These are phyloP conservation scores for Crioceris asparagi DNA, from an alignment of 2,888 invertebrate genomes.

Conservation along the genomic window DNA sequence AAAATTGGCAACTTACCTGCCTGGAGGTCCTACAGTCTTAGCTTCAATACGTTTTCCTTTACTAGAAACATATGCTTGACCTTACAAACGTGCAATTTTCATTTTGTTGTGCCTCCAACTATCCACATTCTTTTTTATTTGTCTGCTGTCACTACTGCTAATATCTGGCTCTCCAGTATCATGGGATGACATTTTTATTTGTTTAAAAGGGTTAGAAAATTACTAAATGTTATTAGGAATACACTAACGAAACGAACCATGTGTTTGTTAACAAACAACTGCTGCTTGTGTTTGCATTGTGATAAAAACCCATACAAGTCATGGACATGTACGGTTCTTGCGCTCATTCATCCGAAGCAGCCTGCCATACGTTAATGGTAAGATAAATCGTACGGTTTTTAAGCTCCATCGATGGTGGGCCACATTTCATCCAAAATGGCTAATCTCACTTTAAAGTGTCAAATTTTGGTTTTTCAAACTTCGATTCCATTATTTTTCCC, in stretches of 20 bases:
- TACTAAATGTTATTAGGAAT: conserved; percentile 5
- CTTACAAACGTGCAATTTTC: conserved; percentile 13
- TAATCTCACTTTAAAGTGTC: conserved; percentile 3
- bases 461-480: no score
- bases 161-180: conserved; percentile 4
- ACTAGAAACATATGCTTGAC: conserved; percentile 13
- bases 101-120: conserved; percentile 14
- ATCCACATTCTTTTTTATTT: conserved; percentile 12
- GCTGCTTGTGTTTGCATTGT: not conserved
- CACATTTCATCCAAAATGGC: conserved; percentile 3
- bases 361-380: not conserved
- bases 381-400: conserved; percentile 3
- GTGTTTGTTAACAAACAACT: conserved; percentile 5
- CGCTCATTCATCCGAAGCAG: not conserved
- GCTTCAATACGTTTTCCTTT: conserved; percentile 12
- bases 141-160: conserved; percentile 10
- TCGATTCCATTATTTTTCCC: no score
- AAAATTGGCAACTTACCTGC: conserved; percentile 11
- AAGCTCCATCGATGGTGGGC: conserved; percentile 1
- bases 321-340: conserved; percentile 4
- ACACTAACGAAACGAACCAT: conserved; percentile 4
- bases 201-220: conserved; percentile 1
- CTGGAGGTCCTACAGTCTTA: conserved; percentile 12
- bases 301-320: conserved; percentile 6
- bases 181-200: conserved; percentile 7